phyloP scores from a whole-genome alignment of 2,888 invertebrate species.

The Acrocera orbiculus region DNA sequence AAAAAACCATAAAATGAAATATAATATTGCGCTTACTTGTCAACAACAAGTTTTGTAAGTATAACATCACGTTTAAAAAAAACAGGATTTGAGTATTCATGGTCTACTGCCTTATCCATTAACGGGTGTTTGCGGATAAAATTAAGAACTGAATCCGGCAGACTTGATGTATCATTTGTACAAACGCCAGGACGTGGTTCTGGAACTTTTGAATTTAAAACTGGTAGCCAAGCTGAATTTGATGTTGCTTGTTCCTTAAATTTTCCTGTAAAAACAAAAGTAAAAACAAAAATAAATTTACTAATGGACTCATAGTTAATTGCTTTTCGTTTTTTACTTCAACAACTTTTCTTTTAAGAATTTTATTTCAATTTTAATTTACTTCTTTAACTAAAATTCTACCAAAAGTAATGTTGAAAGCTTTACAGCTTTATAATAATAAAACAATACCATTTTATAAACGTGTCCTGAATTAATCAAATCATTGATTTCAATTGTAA shows the following conservation, averaged over 20 bases:
- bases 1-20: too few species aligned
- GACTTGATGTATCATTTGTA: slow-evolving; percentile 77
- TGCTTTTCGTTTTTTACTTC: too few species aligned
- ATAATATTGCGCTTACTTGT: slow-evolving; percentile 35
- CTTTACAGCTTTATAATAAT: too few species aligned
- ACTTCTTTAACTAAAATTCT: too few species aligned
- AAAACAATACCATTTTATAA: too few species aligned
- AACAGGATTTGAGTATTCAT: slow-evolving; percentile 83
- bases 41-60: slow-evolving; percentile 81
- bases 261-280: slow-evolving; percentile 21
- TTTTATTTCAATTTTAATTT: too few species aligned
- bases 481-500: too few species aligned
- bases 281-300: slow-evolving; percentile 1
- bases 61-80: slow-evolving; percentile 83
- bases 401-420: too few species aligned
- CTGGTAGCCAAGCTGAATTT: slow-evolving; percentile 88
- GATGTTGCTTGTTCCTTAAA: slow-evolving; percentile 94
- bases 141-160: slow-evolving; percentile 85
- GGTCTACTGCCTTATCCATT: slow-evolving; percentile 92
- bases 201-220: slow-evolving; percentile 76
- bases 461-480: too few species aligned
- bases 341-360: too few species aligned
- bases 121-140: slow-evolving; percentile 94
- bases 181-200: slow-evolving; percentile 89
- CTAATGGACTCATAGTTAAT: too few species aligned